Evolutionary conservation across 30 jellyfish, hydroid and myxozoan species (phyloP).

Genomic region (Aurelia sp.): DNA sequence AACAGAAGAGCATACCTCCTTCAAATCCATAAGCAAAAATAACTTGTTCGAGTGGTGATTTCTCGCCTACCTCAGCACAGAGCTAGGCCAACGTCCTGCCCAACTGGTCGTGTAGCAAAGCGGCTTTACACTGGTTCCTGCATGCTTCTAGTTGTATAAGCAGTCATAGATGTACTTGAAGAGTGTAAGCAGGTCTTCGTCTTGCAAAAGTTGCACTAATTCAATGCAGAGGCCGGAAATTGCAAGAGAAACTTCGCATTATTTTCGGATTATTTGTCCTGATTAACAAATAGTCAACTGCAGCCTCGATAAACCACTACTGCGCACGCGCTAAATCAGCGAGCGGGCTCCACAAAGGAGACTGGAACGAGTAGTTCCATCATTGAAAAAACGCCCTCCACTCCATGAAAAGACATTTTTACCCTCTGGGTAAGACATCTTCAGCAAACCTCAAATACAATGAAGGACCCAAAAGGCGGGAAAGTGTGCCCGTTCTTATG

Average conservation of each 20-base stretch:
- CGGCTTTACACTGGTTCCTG: conserved; percentile 31
- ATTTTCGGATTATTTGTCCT: conserved; percentile 64
- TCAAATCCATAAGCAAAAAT: conserved; percentile 41
- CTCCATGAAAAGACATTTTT: too few relatives aligned
- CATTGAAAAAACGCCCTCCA: not conserved
- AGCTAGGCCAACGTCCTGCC: conserved; percentile 84
- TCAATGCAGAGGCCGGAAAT: conserved; percentile 60
- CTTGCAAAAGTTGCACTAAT: conserved; percentile 19
- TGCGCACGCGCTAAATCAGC: too few relatives aligned
- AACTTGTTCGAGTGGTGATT: conserved; percentile 56
- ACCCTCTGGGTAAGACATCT: too few relatives aligned
- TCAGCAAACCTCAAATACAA: too few relatives aligned
- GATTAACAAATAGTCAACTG: conserved; percentile 77
- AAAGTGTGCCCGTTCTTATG: too few relatives aligned
- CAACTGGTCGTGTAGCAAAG: conserved; percentile 64
- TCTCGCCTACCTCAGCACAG: conserved; percentile 76
- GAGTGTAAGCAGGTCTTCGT: conserved; percentile 33
- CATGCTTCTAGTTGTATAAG: conserved; percentile 12
- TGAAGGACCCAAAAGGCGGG: too few relatives aligned
- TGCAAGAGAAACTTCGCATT: conserved; percentile 60
- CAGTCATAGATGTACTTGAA: conserved; percentile 23
- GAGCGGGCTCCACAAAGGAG: not conserved
- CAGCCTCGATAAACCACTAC: conserved; percentile 1
- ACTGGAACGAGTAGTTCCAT: not conserved
- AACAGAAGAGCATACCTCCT: conserved; percentile 42